A percentile compares a stretch with the other conserved stretches of the same genome.
phyloP scores from a whole-genome alignment of 2,113 vertebrate species.

The Ictalurus furcatus region DNA sequence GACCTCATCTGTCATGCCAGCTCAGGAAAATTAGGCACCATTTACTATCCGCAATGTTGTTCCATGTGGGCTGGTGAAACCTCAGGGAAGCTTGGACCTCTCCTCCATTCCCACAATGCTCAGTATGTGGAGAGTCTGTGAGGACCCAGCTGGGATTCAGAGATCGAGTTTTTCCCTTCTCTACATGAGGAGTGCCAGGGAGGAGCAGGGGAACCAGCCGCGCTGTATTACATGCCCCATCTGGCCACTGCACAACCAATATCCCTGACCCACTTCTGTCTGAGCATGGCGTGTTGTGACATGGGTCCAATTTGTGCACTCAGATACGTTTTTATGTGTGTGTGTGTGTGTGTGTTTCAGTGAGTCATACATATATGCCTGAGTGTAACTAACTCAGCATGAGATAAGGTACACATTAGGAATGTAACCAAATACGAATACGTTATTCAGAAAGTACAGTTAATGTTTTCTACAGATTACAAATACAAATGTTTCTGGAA shows the following conservation, averaged over 20 bases:
- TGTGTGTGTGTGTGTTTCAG: background rate
- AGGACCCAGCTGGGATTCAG: constrained; percentile 18
- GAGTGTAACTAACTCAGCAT: background rate
- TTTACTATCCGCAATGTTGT: constrained; percentile 17
- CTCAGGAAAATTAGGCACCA: constrained; percentile 53
- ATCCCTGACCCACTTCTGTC: constrained; percentile 31
- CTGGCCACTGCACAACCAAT: constrained; percentile 33
- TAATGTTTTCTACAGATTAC: background rate
- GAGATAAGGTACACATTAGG: background rate
- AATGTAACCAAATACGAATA: background rate
- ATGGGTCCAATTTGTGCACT: constrained; percentile 19
- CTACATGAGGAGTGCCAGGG: constrained; percentile 1
- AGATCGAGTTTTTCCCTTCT: constrained; percentile 21
- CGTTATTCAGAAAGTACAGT: background rate
- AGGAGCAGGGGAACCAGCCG: constrained; percentile 22
- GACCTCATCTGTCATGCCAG: constrained; percentile 56
- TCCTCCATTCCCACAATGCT: background rate
- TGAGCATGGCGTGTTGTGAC: background rate
- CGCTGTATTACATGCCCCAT: constrained; percentile 33
- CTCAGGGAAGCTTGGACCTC: background rate
- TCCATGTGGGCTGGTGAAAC: background rate
- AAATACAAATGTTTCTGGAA: background rate
- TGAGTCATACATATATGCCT: background rate
- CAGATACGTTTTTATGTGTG: background rate
- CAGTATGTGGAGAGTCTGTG: background rate